Evolutionary conservation across 1,140 invertebrate genomes (phyloP).

Genomic region (Contarinia nasturtii): DNA sequence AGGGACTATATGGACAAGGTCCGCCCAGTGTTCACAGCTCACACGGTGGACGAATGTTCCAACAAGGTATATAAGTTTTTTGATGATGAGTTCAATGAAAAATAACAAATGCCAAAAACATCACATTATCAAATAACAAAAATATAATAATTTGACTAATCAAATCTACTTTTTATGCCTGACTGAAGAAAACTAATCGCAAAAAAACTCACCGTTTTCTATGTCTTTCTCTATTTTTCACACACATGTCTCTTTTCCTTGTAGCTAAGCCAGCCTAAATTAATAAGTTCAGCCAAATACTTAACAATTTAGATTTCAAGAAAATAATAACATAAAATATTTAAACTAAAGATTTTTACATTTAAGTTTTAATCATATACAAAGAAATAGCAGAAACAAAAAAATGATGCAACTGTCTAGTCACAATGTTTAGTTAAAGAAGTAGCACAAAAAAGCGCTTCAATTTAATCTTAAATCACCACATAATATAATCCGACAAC

Average conservation of each 20-base stretch:
- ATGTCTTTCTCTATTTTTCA: not conserved
- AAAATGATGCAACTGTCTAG: not conserved
- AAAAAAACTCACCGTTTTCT: not conserved
- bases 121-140: not conserved
- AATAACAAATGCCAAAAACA: not conserved
- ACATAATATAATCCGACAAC: not conserved
- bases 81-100: not conserved
- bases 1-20: conserved; percentile 75
- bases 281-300: not conserved
- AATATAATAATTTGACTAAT: too few relatives aligned
- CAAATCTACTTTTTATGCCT: not conserved
- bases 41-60: conserved; percentile 51
- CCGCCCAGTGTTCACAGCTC: conserved; percentile 62
- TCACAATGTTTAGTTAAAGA: too few relatives aligned
- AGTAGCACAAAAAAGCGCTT: too few relatives aligned
- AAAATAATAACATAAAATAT: conserved; percentile 1
- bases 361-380: not conserved
- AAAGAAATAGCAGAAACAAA: not conserved
- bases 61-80: conserved; percentile 49
- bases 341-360: not conserved
- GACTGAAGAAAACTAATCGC: not conserved
- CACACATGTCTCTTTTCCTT: not conserved
- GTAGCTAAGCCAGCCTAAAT: not conserved
- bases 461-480: too few relatives aligned
- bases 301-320: not conserved